phyloP scores from a whole-genome alignment of 2,888 invertebrate genomes.

The Ametastegia equiseti region DNA sequence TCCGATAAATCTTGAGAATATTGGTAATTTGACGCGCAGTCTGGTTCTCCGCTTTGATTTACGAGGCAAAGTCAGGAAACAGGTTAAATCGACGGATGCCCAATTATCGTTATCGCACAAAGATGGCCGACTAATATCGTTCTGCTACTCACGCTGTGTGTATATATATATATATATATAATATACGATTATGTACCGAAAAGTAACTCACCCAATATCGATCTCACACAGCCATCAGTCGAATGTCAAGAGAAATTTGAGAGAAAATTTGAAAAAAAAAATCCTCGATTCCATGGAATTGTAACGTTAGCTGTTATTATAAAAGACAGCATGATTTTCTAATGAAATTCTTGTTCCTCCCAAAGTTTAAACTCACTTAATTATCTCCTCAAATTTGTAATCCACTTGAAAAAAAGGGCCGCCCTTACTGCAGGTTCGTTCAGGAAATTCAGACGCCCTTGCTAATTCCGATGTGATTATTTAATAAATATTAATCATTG shows the following conservation, averaged over 20 bases:
- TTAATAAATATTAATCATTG: no score
- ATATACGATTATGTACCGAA: not conserved
- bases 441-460: no score
- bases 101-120: constrained; percentile 45
- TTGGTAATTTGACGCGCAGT: constrained; percentile 42
- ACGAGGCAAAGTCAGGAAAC: constrained; percentile 41
- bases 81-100: constrained; percentile 36
- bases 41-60: constrained; percentile 34
- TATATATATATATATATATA: no score
- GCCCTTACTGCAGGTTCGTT: no score
- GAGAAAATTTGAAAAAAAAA: not conserved
- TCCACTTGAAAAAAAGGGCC: no score
- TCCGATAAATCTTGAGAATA: constrained; percentile 39
- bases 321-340: no score
- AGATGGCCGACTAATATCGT: constrained; percentile 38
- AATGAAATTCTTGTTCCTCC: no score
- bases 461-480: no score
- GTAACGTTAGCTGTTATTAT: not conserved
- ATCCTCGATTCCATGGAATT: not conserved
- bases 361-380: no score
- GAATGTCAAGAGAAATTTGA: not conserved
- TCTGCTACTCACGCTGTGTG: no score
- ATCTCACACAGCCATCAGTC: not conserved
- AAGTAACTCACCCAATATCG: no score
- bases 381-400: no score